phyloP scores from a whole-genome alignment of 2,888 invertebrate species.

The Netelia inedita region DNA sequence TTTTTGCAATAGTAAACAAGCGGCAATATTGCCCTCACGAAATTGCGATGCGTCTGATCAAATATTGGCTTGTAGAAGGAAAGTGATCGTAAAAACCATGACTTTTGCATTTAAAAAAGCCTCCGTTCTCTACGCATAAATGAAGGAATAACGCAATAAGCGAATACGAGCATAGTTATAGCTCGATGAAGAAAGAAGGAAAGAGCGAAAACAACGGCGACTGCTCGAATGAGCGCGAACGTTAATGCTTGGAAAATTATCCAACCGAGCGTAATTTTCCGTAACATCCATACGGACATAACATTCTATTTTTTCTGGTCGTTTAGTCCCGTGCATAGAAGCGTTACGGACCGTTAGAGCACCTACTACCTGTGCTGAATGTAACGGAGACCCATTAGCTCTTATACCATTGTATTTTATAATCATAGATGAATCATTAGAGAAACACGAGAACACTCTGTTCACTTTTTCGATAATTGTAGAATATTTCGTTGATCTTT shows the following conservation, averaged over 20 bases:
- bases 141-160: neutral
- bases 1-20: no score
- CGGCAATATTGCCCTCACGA: no score
- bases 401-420: neutral
- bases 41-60: no score
- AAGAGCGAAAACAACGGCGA: neutral
- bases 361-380: slow-evolving; percentile 1
- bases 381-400: neutral
- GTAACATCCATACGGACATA: slow-evolving; percentile 30
- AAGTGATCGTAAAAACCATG: no score
- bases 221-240: slow-evolving; percentile 29
- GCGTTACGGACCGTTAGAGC: slow-evolving; percentile 46
- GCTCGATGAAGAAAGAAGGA: neutral
- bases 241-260: slow-evolving; percentile 31
- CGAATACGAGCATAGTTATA: neutral
- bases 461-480: neutral
- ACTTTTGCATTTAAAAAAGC: no score
- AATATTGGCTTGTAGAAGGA: no score
- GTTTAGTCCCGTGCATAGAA: slow-evolving; percentile 37
- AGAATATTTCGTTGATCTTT: neutral
- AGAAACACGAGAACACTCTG: neutral
- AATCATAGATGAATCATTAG: neutral
- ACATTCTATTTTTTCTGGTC: slow-evolving; percentile 38
- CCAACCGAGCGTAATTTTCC: slow-evolving; percentile 49
- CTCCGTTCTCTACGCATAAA: neutral